Percentiles rank a stretch among this genome's conserved stretches.
These are phyloP conservation scores for Lithosia quadra DNA, from an alignment of 2,888 invertebrate genomes.

Conservation along the genomic window DNA sequence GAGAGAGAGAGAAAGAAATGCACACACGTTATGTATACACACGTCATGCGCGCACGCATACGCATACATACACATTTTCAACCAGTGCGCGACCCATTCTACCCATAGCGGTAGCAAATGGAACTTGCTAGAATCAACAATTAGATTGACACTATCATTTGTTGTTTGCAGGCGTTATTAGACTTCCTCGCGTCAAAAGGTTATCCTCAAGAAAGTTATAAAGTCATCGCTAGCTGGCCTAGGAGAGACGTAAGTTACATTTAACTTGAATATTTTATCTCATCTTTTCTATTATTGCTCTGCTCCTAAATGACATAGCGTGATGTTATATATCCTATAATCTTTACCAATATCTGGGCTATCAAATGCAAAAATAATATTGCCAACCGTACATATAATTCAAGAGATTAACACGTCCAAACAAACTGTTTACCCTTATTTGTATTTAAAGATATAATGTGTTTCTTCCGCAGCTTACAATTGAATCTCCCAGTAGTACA, in stretches of 20 bases:
- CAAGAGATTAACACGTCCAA: too few species aligned
- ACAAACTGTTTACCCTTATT: background rate
- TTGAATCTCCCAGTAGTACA: slow-evolving; percentile 91
- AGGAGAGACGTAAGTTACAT: slow-evolving; percentile 94
- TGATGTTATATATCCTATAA: too few species aligned
- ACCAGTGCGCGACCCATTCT: too few species aligned
- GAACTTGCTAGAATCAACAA: too few species aligned
- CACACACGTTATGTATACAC: background rate
- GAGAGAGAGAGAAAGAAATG: too few species aligned
- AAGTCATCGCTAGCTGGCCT: slow-evolving; percentile 97
- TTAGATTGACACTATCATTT: background rate
- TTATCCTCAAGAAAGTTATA: slow-evolving; percentile 94
- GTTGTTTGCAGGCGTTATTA: slow-evolving; percentile 89
- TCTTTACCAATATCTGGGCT: too few species aligned
- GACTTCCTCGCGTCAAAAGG: slow-evolving; percentile 96
- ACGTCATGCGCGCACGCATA: background rate
- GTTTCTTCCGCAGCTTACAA: slow-evolving; percentile 89
- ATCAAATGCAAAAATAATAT: too few species aligned
- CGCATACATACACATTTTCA: background rate
- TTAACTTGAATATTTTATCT: too few species aligned
- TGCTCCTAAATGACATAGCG: too few species aligned
- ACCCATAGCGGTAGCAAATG: too few species aligned
- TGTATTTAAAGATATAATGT: background rate
- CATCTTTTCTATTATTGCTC: too few species aligned
- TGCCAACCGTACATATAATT: too few species aligned